Percentiles rank a stretch among this genome's conserved stretches.
These are phyloP conservation scores for Pangasianodon gigas DNA, from an alignment of 2,113 vertebrate species.

Conservation along the genomic window DNA sequence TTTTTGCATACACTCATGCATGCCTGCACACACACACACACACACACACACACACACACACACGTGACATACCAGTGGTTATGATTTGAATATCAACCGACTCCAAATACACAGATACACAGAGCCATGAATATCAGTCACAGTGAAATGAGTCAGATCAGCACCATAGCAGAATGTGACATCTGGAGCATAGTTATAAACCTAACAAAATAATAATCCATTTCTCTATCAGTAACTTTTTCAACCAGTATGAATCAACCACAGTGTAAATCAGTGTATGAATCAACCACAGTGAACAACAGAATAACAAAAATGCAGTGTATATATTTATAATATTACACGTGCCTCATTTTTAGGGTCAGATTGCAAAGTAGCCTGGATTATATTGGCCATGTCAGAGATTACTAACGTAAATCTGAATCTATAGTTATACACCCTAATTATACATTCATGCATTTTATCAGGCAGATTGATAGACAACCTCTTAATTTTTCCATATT, in stretches of 20 bases:
- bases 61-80: neutral
- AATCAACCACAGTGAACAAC: neutral
- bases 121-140: constrained; percentile 15
- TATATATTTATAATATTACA: neutral
- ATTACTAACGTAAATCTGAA: too few relatives aligned
- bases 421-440: too few relatives aligned
- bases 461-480: too few relatives aligned
- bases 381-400: neutral
- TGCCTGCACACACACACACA: neutral
- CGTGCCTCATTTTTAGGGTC: too few relatives aligned
- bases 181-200: neutral
- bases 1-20: neutral
- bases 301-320: neutral
- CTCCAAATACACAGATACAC: constrained; percentile 12
- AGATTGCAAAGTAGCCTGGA: neutral
- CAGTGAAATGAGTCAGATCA: constrained; percentile 5
- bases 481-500: too few relatives aligned
- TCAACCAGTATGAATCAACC: neutral
- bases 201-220: neutral
- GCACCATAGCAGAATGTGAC: neutral
- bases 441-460: too few relatives aligned
- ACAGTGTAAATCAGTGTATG: neutral
- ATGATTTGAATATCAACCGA: neutral
- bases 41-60: constrained; percentile 6
- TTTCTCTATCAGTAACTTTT: neutral